A percentile compares a stretch with the other conserved stretches of the same genome.
Conservation (phyloP, 2,797 vertebrate genomes). For the Coilia nasus region DNA sequence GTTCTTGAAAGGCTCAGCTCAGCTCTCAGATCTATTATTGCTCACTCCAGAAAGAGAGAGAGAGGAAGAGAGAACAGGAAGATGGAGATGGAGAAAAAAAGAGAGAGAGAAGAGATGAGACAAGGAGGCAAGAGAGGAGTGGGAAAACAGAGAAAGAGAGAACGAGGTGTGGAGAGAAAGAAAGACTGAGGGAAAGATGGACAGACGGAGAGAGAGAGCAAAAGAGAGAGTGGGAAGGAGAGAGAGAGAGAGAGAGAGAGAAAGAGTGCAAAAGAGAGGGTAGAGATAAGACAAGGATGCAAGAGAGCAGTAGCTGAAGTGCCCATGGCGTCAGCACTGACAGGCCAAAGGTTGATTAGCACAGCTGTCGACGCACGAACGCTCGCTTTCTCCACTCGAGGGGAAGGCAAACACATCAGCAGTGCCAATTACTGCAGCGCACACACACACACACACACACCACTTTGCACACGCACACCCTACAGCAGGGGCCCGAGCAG, state of each 20-base stretch:
- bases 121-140: no score
- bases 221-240: background rate
- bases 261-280: no score
- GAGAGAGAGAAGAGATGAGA: no score
- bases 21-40: no score
- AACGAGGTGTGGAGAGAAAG: background rate
- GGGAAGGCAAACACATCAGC: slow-evolving; percentile 5
- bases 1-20: no score
- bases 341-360: slow-evolving; percentile 6
- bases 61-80: no score
- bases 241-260: no score
- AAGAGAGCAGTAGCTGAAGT: background rate
- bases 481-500: background rate
- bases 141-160: no score
- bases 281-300: no score
- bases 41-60: no score
- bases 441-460: background rate
- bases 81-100: no score
- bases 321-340: background rate
- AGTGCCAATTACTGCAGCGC: background rate
- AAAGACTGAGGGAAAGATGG: background rate
- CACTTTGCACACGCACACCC: background rate
- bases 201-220: background rate
- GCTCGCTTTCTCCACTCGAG: background rate
- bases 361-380: background rate